These are phyloP conservation scores for Heterochromis multidens DNA, from an alignment of 2,113 vertebrate species.

Conservation along the genomic window DNA sequence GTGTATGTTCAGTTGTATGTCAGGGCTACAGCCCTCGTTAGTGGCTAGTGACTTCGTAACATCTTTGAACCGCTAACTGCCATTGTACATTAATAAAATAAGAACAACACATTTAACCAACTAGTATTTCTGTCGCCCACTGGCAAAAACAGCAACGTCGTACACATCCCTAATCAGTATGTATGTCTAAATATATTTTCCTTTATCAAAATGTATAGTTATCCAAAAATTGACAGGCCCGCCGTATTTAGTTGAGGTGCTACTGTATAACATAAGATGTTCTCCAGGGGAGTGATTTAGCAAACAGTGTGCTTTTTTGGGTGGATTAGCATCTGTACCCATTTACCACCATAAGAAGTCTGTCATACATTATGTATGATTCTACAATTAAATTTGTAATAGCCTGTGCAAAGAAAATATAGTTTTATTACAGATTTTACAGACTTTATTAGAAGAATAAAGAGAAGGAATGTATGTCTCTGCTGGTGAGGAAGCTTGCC, in stretches of 20 bases:
- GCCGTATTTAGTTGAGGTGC: background rate
- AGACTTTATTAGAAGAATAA: background rate
- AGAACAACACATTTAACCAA: background rate
- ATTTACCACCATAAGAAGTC: background rate
- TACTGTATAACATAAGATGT: no score
- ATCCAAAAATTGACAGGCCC: background rate
- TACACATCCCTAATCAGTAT: background rate
- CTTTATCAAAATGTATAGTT: background rate
- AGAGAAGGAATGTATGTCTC: background rate
- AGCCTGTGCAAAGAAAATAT: background rate
- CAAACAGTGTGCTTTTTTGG: accelerated
- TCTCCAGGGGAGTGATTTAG: no score
- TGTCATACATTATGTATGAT: background rate
- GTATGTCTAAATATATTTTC: background rate
- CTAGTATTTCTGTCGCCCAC: background rate
- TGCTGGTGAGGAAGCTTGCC: background rate
- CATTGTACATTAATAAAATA: no score
- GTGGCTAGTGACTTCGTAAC: background rate
- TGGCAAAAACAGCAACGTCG: background rate
- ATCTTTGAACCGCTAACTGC: no score
- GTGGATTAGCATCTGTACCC: background rate
- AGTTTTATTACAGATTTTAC: background rate
- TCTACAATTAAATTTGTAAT: no score
- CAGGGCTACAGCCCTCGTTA: background rate
- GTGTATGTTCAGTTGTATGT: background rate